These are phyloP conservation scores for Conus canariensis DNA, from an alignment of 2,888 invertebrate species.

Conservation along the genomic window DNA sequence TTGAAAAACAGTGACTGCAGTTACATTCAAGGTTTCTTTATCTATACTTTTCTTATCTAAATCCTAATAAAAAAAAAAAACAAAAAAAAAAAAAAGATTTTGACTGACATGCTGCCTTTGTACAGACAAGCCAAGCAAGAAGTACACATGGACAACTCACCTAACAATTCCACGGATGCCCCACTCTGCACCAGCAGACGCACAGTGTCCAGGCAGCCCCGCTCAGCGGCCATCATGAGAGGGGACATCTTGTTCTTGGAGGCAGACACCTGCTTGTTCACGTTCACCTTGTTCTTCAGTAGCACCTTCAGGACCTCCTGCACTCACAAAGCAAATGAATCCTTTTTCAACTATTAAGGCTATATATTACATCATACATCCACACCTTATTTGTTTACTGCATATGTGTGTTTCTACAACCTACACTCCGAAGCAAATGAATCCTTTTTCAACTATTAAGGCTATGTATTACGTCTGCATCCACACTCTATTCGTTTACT, in stretches of 20 bases:
- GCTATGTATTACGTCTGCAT: background rate
- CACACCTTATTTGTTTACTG: too few relatives aligned
- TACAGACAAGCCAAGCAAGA: background rate
- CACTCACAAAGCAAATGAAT: slow-evolving; percentile 32
- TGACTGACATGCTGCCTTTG: too few relatives aligned
- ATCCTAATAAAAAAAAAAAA: too few relatives aligned
- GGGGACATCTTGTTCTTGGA: slow-evolving; percentile 79
- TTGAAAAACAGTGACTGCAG: too few relatives aligned
- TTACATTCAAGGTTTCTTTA: too few relatives aligned
- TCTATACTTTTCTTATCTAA: too few relatives aligned
- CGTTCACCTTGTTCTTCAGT: slow-evolving; percentile 77
- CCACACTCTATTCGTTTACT: too few relatives aligned
- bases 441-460: background rate
- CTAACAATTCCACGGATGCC: slow-evolving; percentile 78
- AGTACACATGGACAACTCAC: slow-evolving; percentile 55
- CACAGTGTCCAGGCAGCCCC: slow-evolving; percentile 79
- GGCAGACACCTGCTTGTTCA: slow-evolving; percentile 77
- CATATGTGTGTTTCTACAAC: slow-evolving; percentile 43
- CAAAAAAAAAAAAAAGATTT: too few relatives aligned
- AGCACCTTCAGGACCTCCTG: slow-evolving; percentile 78
- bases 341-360: background rate
- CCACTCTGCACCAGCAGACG: slow-evolving; percentile 78
- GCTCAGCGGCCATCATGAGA: slow-evolving; percentile 79
- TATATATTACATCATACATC: too few relatives aligned
- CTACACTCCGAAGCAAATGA: slow-evolving; percentile 59